A percentile compares a stretch with the other conserved stretches of the same genome.
Evolutionary conservation across 2,888 invertebrate genomes (phyloP).

Genomic region (Rhopalosiphum nymphaeae): DNA sequence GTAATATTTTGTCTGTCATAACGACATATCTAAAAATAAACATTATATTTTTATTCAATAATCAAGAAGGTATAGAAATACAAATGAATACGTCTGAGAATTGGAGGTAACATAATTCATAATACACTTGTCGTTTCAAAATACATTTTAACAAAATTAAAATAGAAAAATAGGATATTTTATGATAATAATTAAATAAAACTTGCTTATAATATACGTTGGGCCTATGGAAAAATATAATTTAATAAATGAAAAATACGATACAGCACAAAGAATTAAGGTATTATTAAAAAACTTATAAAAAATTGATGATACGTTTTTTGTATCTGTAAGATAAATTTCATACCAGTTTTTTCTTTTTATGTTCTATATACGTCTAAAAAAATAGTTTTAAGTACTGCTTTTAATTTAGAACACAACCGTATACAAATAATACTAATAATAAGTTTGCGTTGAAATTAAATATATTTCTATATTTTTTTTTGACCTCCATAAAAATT

Average conservation of each 20-base stretch:
- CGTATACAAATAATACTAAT: background rate
- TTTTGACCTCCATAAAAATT: background rate
- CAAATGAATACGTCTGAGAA: background rate
- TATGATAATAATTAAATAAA: background rate
- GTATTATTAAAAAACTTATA: background rate
- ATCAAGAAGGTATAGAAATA: background rate
- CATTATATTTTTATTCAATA: background rate
- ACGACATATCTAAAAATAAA: background rate
- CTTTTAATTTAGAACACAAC: background rate
- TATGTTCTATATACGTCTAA: background rate
- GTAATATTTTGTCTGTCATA: background rate
- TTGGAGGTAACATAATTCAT: background rate
- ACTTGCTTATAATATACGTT: background rate
- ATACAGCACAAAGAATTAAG: background rate
- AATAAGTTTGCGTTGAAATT: background rate
- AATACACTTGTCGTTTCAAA: background rate
- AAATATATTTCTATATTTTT: background rate
- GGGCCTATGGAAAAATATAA: background rate
- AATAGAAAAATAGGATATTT: background rate
- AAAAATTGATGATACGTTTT: background rate
- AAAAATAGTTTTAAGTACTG: slow-evolving; percentile 1
- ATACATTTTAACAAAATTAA: background rate
- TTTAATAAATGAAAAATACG: background rate
- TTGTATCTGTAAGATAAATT: background rate
- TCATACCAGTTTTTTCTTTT: background rate